Evolutionary conservation across 2,888 invertebrate genomes (phyloP), one percentile per base, ranked within the genome.

Genomic region (Agrotis ipsilon): DNA sequence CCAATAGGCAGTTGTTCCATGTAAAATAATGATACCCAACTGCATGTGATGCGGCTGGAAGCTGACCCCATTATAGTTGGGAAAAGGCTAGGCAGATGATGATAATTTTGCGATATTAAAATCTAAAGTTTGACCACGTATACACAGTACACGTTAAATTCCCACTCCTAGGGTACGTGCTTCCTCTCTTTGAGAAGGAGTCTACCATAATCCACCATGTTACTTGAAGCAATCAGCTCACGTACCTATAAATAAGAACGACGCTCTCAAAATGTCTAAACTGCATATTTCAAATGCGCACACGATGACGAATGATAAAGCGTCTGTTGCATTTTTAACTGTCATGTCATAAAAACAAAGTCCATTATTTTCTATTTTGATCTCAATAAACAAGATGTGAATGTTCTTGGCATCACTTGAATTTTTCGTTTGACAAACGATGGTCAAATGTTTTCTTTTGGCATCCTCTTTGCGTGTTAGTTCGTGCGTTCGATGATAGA

Each of bases 281-380:
- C 3, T 45, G 52, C 51, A 51, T 75, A n/a, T 43, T 73, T 43
- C 16, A 32, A 55, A 51, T 46, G 27, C 27, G 13, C n/a, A 21
- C 21, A 13, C 4, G 4, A 43, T 67, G 55, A 72, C 48, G 11
- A 65, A 43, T 72, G 13, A 45, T 18, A 21, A n/a, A 72, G 19
- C 64, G 64, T 16, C 19, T 24, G 14, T 46, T 19, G 3, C n/a
- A n/a, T 78, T 49, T 55, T 46, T 63, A 24, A 27, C 3, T 16
- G 32, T 19, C 19, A 16, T 43, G 39, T 18, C 19, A 46, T 43
- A 11, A 59, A n/a, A 6, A 21, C 49, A 62, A 74, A 68, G 80
- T 80, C 58, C 61, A 55, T 1, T n/a, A n/a, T n/a, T n/a, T 14
- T 62, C 61, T 78, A 68, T 68, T 68, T 75, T 49, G n/a, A 54